Conservation (phyloP, 1,140 invertebrate genomes). For the Hestina assimilis region DNA sequence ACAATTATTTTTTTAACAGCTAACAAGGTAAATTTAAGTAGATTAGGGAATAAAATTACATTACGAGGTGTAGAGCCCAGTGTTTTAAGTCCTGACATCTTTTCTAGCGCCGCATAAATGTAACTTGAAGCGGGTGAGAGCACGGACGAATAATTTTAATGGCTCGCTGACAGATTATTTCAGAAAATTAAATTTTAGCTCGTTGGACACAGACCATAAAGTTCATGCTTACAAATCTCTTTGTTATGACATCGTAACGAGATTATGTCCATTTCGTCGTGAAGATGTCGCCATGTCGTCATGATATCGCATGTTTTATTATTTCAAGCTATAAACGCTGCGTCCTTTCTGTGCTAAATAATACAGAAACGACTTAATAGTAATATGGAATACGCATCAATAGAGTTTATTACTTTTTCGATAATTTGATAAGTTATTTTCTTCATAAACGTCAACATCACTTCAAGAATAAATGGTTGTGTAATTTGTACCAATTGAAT, state of each 20-base stretch:
- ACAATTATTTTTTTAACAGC: conserved; percentile 15
- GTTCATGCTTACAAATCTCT: conserved; percentile 77
- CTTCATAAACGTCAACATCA: too few relatives aligned
- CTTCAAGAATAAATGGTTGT: too few relatives aligned
- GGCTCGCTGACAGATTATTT: conserved; percentile 73
- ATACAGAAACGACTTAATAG: conserved; percentile 35
- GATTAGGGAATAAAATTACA: conserved; percentile 21
- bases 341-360: conserved; percentile 44
- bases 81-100: conserved; percentile 41
- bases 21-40: conserved; percentile 12
- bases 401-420: neutral
- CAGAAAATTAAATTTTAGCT: conserved; percentile 78
- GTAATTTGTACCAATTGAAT: too few relatives aligned
- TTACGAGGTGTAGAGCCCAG: conserved; percentile 18
- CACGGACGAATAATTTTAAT: conserved; percentile 74
- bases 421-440: too few relatives aligned
- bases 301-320: conserved; percentile 72
- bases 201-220: conserved; percentile 77
- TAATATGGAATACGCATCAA: neutral
- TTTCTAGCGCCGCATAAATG: conserved; percentile 40
- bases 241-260: conserved; percentile 77
- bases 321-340: conserved; percentile 61
- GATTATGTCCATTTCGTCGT: conserved; percentile 72
- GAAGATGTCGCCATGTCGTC: conserved; percentile 68
- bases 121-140: conserved; percentile 42